Evolutionary conservation across 2,113 vertebrate species (phyloP), one percentile per base, ranked within the genome.

Genomic region (Ceyx melanurus): DNA sequence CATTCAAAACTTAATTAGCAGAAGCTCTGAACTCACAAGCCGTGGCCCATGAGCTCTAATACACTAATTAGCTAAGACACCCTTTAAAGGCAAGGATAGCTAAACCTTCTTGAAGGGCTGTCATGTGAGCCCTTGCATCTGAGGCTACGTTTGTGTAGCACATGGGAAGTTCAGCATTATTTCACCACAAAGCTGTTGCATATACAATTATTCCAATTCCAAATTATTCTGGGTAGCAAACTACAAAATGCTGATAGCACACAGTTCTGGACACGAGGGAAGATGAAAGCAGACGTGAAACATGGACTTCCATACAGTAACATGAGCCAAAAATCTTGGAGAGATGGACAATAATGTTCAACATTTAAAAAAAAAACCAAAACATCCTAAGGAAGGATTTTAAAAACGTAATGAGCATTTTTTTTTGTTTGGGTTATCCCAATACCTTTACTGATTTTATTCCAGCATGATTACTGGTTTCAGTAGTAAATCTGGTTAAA

Each of bases 1-100:
- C 94, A 96, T 96, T 97, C 94, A 94, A 97, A 94, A 95, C 96
- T 64, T 97, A 97, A 98, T 98, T 97, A 97, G 94, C 96, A 96
- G 85, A 92, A 85, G 96, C 97, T 97, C 97, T 96, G 93, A 95
- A 97, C 91, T 94, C 95, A 93, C 67, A 92, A 98, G 97, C 92
- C 37, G 21, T 95, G 93, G 95, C 95, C 95, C 94, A 88, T 85
- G 61, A 71, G 91, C 89, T 70, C 96, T 95, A 97, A 97, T 94
- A 90, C 94, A 65, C 93, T 97, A 98, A 98, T 98, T 97, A 97
- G 94, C 65, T 92, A 76, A 93, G 94, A 95, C 94, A 97, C 86
- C 90, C 95, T 97, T 96, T 96, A 93, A 95, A 94, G 57, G 89
- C 79, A 84, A 93, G 71, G 50, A 23, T 7, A 85, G 89, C 77